A percentile compares a stretch with the other conserved stretches of the same genome.
Evolutionary conservation across 2,797 vertebrate genomes (phyloP).

Genomic region (Acanthopagrus latus): DNA sequence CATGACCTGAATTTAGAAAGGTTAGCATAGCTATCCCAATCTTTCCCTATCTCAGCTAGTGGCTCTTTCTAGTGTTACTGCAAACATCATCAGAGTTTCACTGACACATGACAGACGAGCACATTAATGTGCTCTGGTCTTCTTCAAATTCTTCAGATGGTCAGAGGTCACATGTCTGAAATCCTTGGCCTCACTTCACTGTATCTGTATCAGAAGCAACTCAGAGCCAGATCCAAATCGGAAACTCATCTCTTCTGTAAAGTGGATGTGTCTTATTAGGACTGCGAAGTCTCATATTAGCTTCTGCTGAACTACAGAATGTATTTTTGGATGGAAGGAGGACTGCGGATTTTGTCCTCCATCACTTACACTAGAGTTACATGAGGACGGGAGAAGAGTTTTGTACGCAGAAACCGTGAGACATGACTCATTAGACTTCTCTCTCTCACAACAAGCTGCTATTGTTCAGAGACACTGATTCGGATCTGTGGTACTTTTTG

Average conservation of each 20-base stretch:
- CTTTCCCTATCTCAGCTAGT: constrained; percentile 10
- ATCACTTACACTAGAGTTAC: not conserved
- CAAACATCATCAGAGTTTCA: constrained; percentile 1
- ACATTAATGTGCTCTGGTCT: not conserved
- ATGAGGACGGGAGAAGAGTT: not conserved
- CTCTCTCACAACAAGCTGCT: constrained; percentile 5
- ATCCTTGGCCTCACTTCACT: not conserved
- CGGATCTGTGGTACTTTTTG: constrained; percentile 27
- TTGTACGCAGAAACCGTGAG: not conserved
- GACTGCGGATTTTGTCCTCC: not conserved
- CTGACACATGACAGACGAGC: constrained; percentile 1
- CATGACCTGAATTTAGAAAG: constrained; percentile 30
- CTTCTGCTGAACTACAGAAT: not conserved
- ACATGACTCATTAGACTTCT: constrained; percentile 29
- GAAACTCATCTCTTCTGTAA: not conserved
- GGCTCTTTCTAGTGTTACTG: constrained; percentile 34
- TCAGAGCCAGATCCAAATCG: not conserved
- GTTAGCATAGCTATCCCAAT: constrained; percentile 17
- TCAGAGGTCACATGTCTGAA: constrained; percentile 8
- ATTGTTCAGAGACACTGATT: constrained; percentile 31
- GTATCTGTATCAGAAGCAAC: not conserved
- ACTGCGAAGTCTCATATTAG: not conserved
- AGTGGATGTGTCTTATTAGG: not conserved
- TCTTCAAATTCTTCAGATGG: not conserved
- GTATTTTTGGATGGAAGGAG: not conserved